These are phyloP conservation scores for Aplodontia rufa DNA, from an alignment of 2,113 vertebrate genomes.

Conservation along the genomic window DNA sequence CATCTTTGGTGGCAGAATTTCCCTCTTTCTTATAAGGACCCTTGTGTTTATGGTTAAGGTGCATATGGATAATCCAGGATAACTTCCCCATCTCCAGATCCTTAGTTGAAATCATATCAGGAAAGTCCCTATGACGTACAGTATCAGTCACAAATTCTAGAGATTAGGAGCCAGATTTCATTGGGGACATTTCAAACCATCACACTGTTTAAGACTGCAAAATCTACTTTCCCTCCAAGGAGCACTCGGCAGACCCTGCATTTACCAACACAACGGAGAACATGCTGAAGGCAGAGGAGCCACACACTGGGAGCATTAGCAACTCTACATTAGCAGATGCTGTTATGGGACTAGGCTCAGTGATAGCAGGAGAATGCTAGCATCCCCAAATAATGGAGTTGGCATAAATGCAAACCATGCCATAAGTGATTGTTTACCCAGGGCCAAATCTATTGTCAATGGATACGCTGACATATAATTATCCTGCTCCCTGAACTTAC, in stretches of 20 bases:
- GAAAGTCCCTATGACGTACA: fast-evolving
- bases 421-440: background rate
- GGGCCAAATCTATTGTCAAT: background rate
- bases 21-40: background rate
- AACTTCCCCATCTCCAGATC: background rate
- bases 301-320: background rate
- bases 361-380: background rate
- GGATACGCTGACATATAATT: background rate
- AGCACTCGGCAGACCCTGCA: fast-evolving
- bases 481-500: background rate
- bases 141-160: fast-evolving
- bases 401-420: background rate
- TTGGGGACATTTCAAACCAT: background rate
- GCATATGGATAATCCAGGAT: background rate
- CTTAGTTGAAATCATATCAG: background rate
- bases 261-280: background rate
- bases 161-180: background rate
- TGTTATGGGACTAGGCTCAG: background rate
- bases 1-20: background rate
- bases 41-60: background rate
- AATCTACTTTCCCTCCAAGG: background rate
- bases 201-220: background rate
- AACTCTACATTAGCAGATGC: background rate
- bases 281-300: fast-evolving
- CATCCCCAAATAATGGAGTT: background rate